phyloP scores from a whole-genome alignment of 2,797 vertebrate species.

The Furcifer pardalis region DNA sequence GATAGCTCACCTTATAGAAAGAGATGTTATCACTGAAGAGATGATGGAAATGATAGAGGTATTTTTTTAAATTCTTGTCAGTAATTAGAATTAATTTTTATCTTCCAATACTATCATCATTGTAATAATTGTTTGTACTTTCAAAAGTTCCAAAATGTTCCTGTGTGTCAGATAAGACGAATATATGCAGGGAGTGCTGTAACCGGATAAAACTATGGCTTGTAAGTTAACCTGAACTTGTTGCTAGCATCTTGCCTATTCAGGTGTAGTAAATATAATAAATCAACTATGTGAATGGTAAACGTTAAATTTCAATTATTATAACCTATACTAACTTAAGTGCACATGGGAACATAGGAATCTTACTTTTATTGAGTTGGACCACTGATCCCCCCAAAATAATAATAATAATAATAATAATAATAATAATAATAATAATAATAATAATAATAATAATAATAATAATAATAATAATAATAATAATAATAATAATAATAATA shows the following conservation, averaged over 20 bases:
- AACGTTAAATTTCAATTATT: background rate
- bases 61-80: conserved; percentile 1
- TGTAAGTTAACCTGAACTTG: background rate
- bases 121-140: background rate
- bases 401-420: too few relatives aligned
- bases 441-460: too few relatives aligned
- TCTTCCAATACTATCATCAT: background rate
- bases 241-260: background rate
- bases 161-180: background rate
- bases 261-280: too few relatives aligned
- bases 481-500: too few relatives aligned
- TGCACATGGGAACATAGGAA: background rate
- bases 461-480: too few relatives aligned
- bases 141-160: background rate
- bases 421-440: too few relatives aligned
- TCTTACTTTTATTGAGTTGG: too few relatives aligned
- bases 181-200: background rate
- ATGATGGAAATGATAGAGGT: conserved; percentile 81
- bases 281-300: too few relatives aligned
- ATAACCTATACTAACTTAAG: background rate
- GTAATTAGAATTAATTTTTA: background rate
- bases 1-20: conserved; percentile 76
- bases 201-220: background rate
- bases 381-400: too few relatives aligned
- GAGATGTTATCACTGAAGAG: conserved; percentile 74